Evolutionary conservation across 2,888 invertebrate species (phyloP), one percentile per base, ranked within the genome.

Genomic region (Galeruca laticollis): DNA sequence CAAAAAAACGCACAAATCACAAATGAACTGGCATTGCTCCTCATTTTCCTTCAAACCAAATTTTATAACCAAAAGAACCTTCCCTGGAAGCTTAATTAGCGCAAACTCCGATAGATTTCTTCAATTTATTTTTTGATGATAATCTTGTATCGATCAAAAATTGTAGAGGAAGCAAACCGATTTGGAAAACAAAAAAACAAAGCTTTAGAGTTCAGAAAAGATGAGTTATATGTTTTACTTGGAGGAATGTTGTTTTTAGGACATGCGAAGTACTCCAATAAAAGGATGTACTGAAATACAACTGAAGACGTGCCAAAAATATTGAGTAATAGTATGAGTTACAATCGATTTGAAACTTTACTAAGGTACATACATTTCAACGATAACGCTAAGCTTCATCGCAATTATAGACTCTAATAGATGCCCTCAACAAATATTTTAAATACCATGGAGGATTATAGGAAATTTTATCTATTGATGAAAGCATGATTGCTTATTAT

Each of bases 231-330:
- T 60, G 69, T 72, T 6, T 13, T 72, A 33, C 43, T 76, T 51
- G 74, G 74, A 15, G 72, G 31, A 20, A 4, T 76, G 0, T 52
- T 74, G 20, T 35, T 74, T 11, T 74, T 70, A 8, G 72, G 73
- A 47, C 74, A 74, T 61, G 69, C 54, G 1, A 73, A 73, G 61
- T 76, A 73, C 57, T 72, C 73, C 1, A 73, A 72, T 26, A 72
- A 72, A 68, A 69, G 72, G 8, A 66, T 75, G 60, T 73, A 62
- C 49, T 75, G 75, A 68, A 62, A 57, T 47, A 47, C 51, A 6
- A 60, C n/a, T n/a, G n/a, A n/a, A n/a, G n/a, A n/a, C n/a, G n/a
- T n/a, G n/a, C n/a, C n/a, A n/a, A n/a, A n/a, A 63, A 62, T 73
- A 20, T 43, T 74, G 31, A 11, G 49, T 15, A 59, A 75, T 37